Percentiles rank a stretch among this genome's conserved stretches.
Conservation (phyloP, 2,113 vertebrate species). For the Gopherus flavomarginatus region DNA sequence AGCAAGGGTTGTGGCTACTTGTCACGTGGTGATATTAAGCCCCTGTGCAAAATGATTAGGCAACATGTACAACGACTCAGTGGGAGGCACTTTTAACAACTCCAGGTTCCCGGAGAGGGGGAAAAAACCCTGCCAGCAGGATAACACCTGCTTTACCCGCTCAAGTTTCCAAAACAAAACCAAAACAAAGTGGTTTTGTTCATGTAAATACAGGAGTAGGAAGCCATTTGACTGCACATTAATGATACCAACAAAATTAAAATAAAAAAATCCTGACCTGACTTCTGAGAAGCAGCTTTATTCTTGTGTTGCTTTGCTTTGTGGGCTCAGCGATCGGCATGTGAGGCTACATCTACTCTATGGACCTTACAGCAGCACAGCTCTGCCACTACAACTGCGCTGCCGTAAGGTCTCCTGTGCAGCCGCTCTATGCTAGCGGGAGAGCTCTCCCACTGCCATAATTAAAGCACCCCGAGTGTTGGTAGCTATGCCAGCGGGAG, state of each 20-base stretch:
- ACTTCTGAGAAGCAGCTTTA: background rate
- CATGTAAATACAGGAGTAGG: background rate
- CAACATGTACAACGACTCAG: background rate
- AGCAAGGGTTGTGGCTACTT: background rate
- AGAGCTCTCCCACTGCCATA: no score
- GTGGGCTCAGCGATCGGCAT: background rate
- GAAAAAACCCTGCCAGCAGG: background rate
- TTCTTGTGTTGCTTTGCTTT: background rate
- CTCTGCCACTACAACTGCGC: no score
- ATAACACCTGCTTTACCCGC: background rate
- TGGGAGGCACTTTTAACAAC: background rate
- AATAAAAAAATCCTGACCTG: background rate
- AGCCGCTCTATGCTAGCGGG: no score
- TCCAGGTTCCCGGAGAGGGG: background rate
- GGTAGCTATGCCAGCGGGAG: no score
- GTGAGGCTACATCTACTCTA: no score
- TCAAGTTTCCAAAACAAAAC: constrained; percentile 49
- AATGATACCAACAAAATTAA: background rate
- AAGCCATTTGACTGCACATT: background rate
- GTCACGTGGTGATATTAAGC: background rate
- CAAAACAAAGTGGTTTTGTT: background rate
- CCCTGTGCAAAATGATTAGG: background rate
- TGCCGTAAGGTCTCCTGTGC: no score
- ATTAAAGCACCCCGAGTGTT: no score
- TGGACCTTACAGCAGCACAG: no score